Evolutionary conservation across 2,888 invertebrate genomes (phyloP), one percentile per base, ranked within the genome.

Genomic region (Tryphoninae sp.): DNA sequence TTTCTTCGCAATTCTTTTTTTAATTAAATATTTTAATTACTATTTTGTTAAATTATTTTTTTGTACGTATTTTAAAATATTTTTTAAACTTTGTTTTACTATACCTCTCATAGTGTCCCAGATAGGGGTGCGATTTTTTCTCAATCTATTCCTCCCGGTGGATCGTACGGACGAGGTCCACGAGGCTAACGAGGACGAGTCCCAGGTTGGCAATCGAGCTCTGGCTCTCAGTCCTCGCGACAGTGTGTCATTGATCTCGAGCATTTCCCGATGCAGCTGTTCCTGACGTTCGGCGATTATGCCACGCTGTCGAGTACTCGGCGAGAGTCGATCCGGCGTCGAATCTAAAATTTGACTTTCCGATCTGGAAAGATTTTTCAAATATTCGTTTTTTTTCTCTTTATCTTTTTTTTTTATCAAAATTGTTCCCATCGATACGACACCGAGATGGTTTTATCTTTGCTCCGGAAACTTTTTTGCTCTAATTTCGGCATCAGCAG

Each of bases 181-280:
- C 22, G 84, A 86, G n/a, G 87, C 84, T 23, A 88, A 76, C 9
- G 90, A 90, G 40, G 86, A 81, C n/a, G 89, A 84, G 58, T 90
- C 90, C 89, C 90, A 90, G 0, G 86, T 49, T 58, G 88, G 86
- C 11, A 88, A 80, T 19, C 86, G 87, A 61, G 84, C 87, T 23
- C 88, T 88, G 55, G 86, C 84, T 61, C 89, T 81, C 49, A 88
- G 80, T 13, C 89, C 89, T 13, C 89, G 85, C 19, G 88, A 87
- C 74, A 90, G 78, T 1, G 88, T 90, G 77, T 90, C 90, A 64
- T 90, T 89, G 78, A 90, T 89, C 69, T 88, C 88, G 33, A 85
- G 85, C 83, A 90, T 89, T 79, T 90, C 89, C 6, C 85, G 86
- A 26, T 85, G 88, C 80, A 89, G 83, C 71, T 89, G 88, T 71